Conservation (phyloP, 1,140 invertebrate genomes). For the Pseudobourletiella spinata region DNA sequence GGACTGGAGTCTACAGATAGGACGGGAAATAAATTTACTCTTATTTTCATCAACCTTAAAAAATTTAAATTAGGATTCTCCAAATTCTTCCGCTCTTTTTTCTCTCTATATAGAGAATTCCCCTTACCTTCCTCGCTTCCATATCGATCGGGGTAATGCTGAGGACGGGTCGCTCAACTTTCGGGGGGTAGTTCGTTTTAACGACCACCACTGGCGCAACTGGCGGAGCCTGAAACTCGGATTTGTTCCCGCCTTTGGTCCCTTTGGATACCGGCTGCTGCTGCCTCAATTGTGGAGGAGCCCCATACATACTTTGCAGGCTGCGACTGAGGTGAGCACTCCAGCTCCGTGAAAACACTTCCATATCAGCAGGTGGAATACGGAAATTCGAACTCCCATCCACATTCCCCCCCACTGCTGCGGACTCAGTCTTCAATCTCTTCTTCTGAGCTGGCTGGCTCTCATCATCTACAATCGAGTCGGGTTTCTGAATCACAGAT, state of each 20-base stretch:
- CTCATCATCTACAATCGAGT: not conserved
- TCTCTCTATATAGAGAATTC: not conserved
- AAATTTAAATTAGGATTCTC: too few relatives aligned
- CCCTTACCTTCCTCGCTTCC: slow-evolving; percentile 5
- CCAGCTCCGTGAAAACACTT: not conserved
- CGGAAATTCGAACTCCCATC: not conserved
- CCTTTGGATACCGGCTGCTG: not conserved
- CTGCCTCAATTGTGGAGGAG: not conserved
- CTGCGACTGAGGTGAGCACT: not conserved
- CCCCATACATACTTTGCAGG: not conserved
- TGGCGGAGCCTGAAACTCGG: not conserved
- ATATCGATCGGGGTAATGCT: slow-evolving; percentile 15
- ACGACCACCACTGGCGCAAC: not conserved
- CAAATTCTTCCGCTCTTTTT: not conserved
- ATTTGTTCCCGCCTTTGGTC: not conserved
- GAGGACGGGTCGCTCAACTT: slow-evolving; percentile 9
- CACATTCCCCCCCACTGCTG: not conserved
- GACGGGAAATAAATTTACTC: too few relatives aligned
- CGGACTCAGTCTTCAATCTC: slow-evolving; percentile 22
- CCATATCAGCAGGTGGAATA: not conserved
- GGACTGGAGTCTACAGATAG: slow-evolving; percentile 3
- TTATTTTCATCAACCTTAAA: too few relatives aligned
- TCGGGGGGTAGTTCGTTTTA: not conserved
- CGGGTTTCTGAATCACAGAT: slow-evolving; percentile 23
- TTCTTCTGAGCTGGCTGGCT: not conserved